Evolutionary conservation across 2,113 vertebrate genomes (phyloP).

Genomic region (Raja brachyura): DNA sequence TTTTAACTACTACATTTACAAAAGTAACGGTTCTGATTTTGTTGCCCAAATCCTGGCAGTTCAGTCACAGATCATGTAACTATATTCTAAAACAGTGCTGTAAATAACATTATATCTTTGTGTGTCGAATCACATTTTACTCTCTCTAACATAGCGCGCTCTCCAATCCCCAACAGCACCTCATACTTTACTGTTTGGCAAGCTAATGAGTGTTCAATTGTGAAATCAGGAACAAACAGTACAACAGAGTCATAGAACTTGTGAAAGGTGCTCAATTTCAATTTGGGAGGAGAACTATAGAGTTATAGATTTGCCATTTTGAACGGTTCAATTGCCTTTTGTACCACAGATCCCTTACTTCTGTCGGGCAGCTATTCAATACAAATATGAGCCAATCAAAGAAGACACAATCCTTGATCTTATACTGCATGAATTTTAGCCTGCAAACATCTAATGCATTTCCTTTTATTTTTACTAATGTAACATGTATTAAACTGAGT

Average conservation of each 20-base stretch:
- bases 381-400: neutral
- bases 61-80: neutral
- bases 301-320: slow-evolving; percentile 15
- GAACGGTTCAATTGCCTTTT: neutral
- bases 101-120: neutral
- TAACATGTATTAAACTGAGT: neutral
- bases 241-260: neutral
- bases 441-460: neutral
- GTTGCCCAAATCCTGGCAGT: neutral
- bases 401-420: neutral
- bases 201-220: neutral
- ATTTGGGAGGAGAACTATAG: neutral
- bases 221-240: neutral
- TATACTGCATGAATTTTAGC: neutral
- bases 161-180: neutral
- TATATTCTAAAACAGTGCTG: too few relatives aligned
- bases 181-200: neutral
- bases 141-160: neutral
- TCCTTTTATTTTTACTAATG: neutral
- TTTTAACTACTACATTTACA: neutral
- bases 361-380: neutral
- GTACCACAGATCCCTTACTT: neutral
- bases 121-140: neutral
- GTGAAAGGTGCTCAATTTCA: neutral
- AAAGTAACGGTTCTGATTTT: neutral